Evolutionary conservation across 1,140 invertebrate species (phyloP).

Genomic region (Lepeophtheirus salmonis): DNA sequence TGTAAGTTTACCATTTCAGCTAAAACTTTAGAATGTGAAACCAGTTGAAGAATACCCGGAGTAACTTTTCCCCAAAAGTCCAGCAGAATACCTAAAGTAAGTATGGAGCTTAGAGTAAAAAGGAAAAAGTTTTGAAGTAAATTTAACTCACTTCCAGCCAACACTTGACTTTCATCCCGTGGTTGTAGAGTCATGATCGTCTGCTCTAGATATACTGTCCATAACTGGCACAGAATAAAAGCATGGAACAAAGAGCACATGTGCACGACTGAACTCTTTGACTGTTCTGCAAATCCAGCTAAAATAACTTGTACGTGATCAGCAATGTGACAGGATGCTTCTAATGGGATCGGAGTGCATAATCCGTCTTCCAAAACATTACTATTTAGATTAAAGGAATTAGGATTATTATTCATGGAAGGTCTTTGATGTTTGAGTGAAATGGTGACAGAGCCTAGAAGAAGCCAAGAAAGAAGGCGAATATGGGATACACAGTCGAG

Average conservation of each 20-base stretch:
- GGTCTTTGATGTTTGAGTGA: slow-evolving; percentile 60
- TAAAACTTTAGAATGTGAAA: slow-evolving; percentile 81
- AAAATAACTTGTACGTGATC: slow-evolving; percentile 82
- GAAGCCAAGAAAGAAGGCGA: slow-evolving; percentile 78
- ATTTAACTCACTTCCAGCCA: slow-evolving; percentile 8
- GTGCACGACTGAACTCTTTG: slow-evolving; percentile 66
- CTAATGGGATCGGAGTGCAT: slow-evolving; percentile 79
- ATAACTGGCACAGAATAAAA: slow-evolving; percentile 53
- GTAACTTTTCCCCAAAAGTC: slow-evolving; percentile 98
- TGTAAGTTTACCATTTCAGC: slow-evolving; percentile 95
- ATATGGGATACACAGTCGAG: slow-evolving; percentile 86
- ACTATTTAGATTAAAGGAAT: slow-evolving; percentile 19
- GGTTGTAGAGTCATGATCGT: background rate
- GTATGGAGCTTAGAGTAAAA: background rate
- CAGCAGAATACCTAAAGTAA: slow-evolving; percentile 49
- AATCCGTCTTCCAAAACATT: background rate
- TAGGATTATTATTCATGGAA: slow-evolving; percentile 29
- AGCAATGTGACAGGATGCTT: slow-evolving; percentile 82
- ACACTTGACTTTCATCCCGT: background rate
- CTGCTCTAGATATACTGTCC: slow-evolving; percentile 95
- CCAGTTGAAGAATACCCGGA: slow-evolving; percentile 74
- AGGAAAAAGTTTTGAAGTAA: background rate
- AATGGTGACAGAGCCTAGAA: slow-evolving; percentile 54
- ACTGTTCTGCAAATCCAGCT: slow-evolving; percentile 87
- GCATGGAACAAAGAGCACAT: slow-evolving; percentile 62